A percentile compares a stretch with the other conserved stretches of the same genome.
Conservation (phyloP, 2,888 invertebrate species). For the Andrena bicolor region DNA sequence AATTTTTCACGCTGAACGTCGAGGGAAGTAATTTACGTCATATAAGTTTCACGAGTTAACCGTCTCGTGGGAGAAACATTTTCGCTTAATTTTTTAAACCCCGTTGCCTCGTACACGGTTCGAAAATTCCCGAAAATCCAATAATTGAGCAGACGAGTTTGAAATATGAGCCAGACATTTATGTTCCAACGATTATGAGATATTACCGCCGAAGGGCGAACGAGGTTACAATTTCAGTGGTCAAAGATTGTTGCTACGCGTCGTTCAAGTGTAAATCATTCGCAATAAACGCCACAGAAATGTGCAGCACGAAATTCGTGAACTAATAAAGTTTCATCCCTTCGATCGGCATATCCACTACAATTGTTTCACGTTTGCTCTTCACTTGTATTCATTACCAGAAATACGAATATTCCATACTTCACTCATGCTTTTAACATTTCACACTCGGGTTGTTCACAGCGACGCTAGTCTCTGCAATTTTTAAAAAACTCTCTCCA, state of each 20-base stretch:
- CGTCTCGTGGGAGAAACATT: neutral
- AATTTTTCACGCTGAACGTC: neutral
- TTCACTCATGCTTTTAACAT: too few relatives aligned
- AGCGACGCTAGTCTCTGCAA: too few relatives aligned
- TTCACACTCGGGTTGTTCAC: too few relatives aligned
- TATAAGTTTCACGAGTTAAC: neutral
- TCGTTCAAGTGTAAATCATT: slow-evolving; percentile 29
- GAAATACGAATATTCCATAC: too few relatives aligned
- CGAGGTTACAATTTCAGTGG: slow-evolving; percentile 38
- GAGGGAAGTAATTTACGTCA: neutral
- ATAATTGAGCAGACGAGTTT: slow-evolving; percentile 31
- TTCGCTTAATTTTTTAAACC: neutral
- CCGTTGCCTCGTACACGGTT: neutral
- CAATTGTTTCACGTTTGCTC: too few relatives aligned
- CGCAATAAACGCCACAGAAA: slow-evolving; percentile 14
- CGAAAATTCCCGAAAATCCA: slow-evolving; percentile 23
- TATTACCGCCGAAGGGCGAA: slow-evolving; percentile 33
- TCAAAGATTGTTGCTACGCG: slow-evolving; percentile 35
- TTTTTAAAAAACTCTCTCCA: too few relatives aligned
- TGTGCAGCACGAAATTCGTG: slow-evolving; percentile 16
- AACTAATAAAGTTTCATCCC: neutral
- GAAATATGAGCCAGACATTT: slow-evolving; percentile 34
- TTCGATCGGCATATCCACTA: too few relatives aligned
- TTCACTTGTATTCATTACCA: too few relatives aligned
- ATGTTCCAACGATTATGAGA: slow-evolving; percentile 22